Evolutionary conservation across 2,797 vertebrate species (phyloP), one percentile per base, ranked within the genome.

Genomic region (Halcyon smyrnensis): DNA sequence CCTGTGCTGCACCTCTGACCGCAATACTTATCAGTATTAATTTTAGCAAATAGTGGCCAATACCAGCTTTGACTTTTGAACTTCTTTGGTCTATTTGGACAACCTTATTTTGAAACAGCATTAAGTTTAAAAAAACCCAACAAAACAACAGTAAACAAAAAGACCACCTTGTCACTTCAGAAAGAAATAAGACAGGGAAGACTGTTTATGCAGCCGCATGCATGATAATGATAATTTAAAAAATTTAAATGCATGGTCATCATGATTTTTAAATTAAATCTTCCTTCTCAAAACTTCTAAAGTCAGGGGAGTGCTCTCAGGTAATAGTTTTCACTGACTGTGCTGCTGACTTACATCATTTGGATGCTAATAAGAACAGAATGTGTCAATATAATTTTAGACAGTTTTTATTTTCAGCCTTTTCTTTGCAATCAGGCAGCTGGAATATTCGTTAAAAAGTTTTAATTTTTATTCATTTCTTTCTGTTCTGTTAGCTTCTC

Each of bases 381-480:
- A 93, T 56, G 59, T 73, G 75, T 91, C 63, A 17, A 80, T 86
- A 87, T 73, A 68, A 41, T 89, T 94, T 27, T 30, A 82, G 8
- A 43, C 5, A 83, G 70, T 73, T 90, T 94, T 94, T 88, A 88
- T 90, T 93, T 90, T 86, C 68, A 93, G 88, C 68, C 43, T 95
- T 93, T 96, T 87, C 74, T 84, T 41, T 89, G 89, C 62, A 97
- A 96, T 95, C 95, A 97, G 87, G 65, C 90, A 96, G 46, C 56
- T 96, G 94, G 93, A 94, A 96, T 96, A 93, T 96, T 96, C 4
- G n/a, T 90, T 96, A 84, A 93, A 93, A 96, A 87, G 62, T 96
- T 95, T 91, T 93, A 96, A 96, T 96, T 97, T 94, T 92, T 83
- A 83, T 94, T 93, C 60, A 93, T 95, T 95, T 88, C 84, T 93